Base-by-base conservation (phyloP, 2,797 vertebrate species). In the Falco biarmicus region DNA sequence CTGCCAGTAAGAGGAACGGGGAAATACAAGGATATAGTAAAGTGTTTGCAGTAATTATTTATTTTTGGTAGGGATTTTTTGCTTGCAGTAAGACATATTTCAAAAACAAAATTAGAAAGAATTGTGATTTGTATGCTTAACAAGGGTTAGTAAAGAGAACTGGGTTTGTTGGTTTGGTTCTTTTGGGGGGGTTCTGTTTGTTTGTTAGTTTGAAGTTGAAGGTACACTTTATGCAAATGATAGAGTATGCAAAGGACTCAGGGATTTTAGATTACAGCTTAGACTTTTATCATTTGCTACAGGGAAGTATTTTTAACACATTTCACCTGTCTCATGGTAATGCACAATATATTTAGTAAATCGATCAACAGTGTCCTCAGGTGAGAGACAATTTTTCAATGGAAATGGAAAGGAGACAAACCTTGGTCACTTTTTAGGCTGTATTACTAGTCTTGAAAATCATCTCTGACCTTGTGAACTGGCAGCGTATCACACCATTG, bases 51-150 rank as follows among this genome's bases (percentile, higher is more conserved):
- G 25, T 79, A n/a, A 87, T 91, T 84, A 73, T 91, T 88, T 34
- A 37, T 68, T 87, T 80, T 48, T 31, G 4, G 22, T 5, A 31
- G 11, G 4, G 1, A 13, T 7, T 15, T 18, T 59, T 59, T 48
- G 73, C 5, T 57, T 63, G 16, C 25, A 3, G 0, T 28, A 47
- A 18, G 9, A 43, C 0, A 0, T 41, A 39, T 56, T 92, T 80
- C 34, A 59, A 69, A 61, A 53, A 25, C 31, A 32, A 32, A 60
- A 78, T 64, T 12, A 14, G 31, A 80, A 41, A 39, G 31, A 48
- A 15, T 24, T 65, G 6, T 18, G 45, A 61, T 53, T 39, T 60
- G 29, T 11, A 5, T 64, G 9, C 60, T 71, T 54, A 87, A 22
- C 18, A n/a, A 39, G 32, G 51, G 10, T 26, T 28, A 61, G 34